A percentile compares a stretch with the other conserved stretches of the same genome.
These are phyloP conservation scores for Oncorhynchus keta DNA, from an alignment of 2,113 vertebrate genomes.

Conservation along the genomic window DNA sequence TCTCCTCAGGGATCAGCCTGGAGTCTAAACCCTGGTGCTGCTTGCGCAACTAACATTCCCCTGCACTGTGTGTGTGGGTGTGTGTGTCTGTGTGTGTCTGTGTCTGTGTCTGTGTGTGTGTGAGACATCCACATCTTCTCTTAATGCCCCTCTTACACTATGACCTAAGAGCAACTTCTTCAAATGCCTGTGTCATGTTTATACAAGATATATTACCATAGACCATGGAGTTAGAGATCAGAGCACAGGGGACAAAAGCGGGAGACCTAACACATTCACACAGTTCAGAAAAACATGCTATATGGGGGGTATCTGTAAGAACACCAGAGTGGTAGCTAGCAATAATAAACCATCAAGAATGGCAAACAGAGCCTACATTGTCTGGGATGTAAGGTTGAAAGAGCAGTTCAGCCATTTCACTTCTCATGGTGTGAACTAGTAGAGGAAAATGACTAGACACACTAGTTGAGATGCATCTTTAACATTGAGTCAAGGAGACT, in stretches of 20 bases:
- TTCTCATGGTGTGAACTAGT: too few species aligned
- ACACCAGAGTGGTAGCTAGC: too few species aligned
- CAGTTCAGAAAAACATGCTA: too few species aligned
- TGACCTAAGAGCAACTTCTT: neutral
- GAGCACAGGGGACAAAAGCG: neutral
- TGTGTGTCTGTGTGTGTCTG: neutral
- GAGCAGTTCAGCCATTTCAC: too few species aligned
- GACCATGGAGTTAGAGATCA: neutral
- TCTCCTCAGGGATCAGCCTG: neutral
- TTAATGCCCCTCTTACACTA: neutral
- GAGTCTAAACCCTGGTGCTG: neutral
- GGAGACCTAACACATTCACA: neutral
- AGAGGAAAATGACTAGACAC: too few species aligned
- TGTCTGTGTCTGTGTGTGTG: neutral
- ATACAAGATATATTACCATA: neutral
- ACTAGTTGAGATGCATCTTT: too few species aligned
- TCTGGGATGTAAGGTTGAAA: too few species aligned
- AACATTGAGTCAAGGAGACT: too few species aligned
- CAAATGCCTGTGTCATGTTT: conserved; percentile 6
- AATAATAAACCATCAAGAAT: too few species aligned
- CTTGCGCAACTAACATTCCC: neutral
- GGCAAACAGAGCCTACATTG: too few species aligned
- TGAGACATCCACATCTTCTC: neutral
- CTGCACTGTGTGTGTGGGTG: neutral
- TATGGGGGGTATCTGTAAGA: too few species aligned